Percentiles rank a stretch among this genome's conserved stretches.
Conservation (phyloP, 1,140 invertebrate genomes). For the Rhynchophorus ferrugineus region DNA sequence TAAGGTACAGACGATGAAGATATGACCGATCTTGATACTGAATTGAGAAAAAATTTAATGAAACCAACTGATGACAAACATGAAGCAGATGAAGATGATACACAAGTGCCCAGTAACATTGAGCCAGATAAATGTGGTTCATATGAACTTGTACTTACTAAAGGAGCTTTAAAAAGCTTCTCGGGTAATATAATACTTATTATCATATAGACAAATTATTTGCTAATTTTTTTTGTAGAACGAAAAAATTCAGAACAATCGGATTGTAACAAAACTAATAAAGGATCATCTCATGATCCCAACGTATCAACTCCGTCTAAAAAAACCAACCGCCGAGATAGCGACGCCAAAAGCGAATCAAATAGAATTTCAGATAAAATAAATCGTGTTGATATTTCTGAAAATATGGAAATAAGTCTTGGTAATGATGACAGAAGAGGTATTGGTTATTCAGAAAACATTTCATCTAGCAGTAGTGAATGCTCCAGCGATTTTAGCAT, state of each 20-base stretch:
- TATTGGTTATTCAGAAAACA: constrained; percentile 17
- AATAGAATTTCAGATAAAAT: constrained; percentile 31
- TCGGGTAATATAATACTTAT: constrained; percentile 3
- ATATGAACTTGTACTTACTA: constrained; percentile 10
- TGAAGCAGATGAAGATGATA: constrained; percentile 23
- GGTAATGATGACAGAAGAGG: constrained; percentile 20
- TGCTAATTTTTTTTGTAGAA: not conserved
- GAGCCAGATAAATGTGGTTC: constrained; percentile 10
- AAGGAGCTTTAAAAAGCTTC: constrained; percentile 4
- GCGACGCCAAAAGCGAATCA: constrained; percentile 29
- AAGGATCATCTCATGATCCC: not conserved
- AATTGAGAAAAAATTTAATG: constrained; percentile 17
- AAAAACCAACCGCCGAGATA: constrained; percentile 26
- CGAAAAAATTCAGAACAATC: not conserved
- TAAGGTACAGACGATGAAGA: constrained; percentile 28
- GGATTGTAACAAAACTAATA: not conserved
- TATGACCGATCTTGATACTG: constrained; percentile 16
- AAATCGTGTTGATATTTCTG: constrained; percentile 24
- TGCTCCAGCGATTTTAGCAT: constrained; percentile 19
- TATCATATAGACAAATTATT: too few species aligned
- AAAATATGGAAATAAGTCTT: constrained; percentile 29
- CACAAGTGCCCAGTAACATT: constrained; percentile 24
- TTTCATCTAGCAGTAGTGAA: constrained; percentile 19
- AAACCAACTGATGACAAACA: constrained; percentile 4
- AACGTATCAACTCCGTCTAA: not conserved